Base-by-base conservation (phyloP, 2,888 invertebrate species). In the Diaprepes abbreviatus region DNA sequence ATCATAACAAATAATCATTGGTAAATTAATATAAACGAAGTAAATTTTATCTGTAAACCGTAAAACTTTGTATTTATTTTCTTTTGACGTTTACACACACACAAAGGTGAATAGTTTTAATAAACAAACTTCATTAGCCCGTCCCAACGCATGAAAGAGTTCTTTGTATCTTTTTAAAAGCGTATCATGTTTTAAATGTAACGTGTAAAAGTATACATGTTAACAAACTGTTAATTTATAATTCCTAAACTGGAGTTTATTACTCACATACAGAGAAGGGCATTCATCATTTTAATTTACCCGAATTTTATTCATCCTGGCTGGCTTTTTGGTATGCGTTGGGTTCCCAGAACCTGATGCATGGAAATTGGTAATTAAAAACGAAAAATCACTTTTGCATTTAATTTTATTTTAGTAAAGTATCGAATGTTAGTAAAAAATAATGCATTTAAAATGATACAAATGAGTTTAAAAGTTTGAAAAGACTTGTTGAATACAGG, bases 211-310 rank as follows among this genome's bases (percentile, higher is more conserved):
- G 74, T 76, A 77, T 74, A 77, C 75, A 78, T 77, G 77, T 75
- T 77, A 76, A 77, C 78, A 77, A 79, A 77, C 79, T 78, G 78
- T 78, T 76, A 75, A 78, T 79, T 78, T 77, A 77, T 76, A 77
- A 77, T 76, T 77, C 75, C 75, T 71, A 64, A 68, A 50, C 68
- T 36, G 65, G 65, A 65, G 48, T 72, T 66, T 65, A 59, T 62
- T 65, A 66, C 54, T 54, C 63, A 57, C 59, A 67, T 36, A 71
- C 64, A 71, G 58, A 64, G 71, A 52, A 58, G 54, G 66, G 62
- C 62, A 70, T 70, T 70, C 70, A 70, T 70, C 59, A 60, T 65
- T 59, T 58, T 58, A 70, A 70, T 70, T 70, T 64, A 52, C 17
- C 65, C 64, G 45, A 70, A 64, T 70, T 70, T 70, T 70, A 69